Evolutionary conservation across 2,113 vertebrate genomes (phyloP), one percentile per base, ranked within the genome.

Genomic region (Arizona elegans): DNA sequence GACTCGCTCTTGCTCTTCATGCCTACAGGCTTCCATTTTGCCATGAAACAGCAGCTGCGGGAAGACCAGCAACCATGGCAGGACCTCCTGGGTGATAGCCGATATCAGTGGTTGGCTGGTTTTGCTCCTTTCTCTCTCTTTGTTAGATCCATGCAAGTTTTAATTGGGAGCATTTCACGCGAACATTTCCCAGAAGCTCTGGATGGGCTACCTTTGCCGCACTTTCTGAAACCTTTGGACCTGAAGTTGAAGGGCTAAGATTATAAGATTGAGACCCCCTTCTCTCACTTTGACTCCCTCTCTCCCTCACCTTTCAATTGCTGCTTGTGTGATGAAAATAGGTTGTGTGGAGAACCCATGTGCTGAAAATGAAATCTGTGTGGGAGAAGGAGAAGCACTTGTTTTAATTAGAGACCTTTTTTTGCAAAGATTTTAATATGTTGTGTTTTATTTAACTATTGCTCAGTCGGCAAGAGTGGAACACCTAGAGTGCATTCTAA

Each of bases 1-100:
- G 98, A 99, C 94, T 97, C 98, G 93, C 97, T 99, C 96, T 97
- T 98, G 86, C 97, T 99, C 59, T 99, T 99, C 59, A 96, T 98
- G 96, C 98, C 98, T 3, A 92, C 88, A 6, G 95, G 96, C 5
- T 92, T 97, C 19, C 91, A 94, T 11, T 97, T 97, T 26, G 21
- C 95, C 0, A 97, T 97, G 96, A 97, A 97, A 55, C 93, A 96
- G 2, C 96, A 98, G 53, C 96, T 99, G 96, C 95, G 96, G 96
- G 97, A 97, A 0, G 97, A 98, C 75, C 93, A 93, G 19, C 97
- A 95, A 86, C 96, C 87, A 81, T 99, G 99, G 99, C 98, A 96
- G 96, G 94, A 96, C 70, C 96, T 99, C 17, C 92, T 99, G 86
- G 99, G 99, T 21, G 97, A 98, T 19, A 97, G 96, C 91, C 97